These are phyloP conservation scores for Plectrocnemia conspersa DNA, from an alignment of 1,140 invertebrate species.

Conservation along the genomic window DNA sequence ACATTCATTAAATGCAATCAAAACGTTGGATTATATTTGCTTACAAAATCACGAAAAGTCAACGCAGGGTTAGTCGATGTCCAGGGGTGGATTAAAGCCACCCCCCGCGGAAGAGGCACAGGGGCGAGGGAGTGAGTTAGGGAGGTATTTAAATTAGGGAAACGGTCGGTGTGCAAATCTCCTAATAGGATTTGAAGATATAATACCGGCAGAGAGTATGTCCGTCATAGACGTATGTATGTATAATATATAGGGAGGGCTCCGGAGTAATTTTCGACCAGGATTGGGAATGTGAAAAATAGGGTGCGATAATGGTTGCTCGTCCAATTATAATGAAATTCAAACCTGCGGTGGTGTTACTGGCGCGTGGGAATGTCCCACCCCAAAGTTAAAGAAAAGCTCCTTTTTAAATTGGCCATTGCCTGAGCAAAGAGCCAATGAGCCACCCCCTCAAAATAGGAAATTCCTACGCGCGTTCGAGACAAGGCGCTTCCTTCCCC, in stretches of 20 bases:
- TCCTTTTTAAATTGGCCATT: slow-evolving; percentile 24
- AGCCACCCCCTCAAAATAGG: not conserved
- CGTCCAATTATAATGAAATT: slow-evolving; percentile 37
- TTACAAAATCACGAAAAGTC: slow-evolving; percentile 36
- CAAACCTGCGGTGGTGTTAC: slow-evolving; percentile 32
- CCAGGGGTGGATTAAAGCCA: slow-evolving; percentile 32
- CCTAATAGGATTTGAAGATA: slow-evolving; percentile 36
- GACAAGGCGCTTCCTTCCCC: not conserved
- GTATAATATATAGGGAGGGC: slow-evolving; percentile 12
- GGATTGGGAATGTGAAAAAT: slow-evolving; percentile 35
- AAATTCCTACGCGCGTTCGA: not conserved
- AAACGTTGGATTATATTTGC: slow-evolving; percentile 23
- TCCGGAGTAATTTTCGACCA: slow-evolving; percentile 30
- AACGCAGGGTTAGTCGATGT: slow-evolving; percentile 28
- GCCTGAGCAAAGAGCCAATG: not conserved
- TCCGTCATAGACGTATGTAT: slow-evolving; percentile 29
- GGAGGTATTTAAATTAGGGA: slow-evolving; percentile 35
- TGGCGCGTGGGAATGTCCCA: slow-evolving; percentile 24
- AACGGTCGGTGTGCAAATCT: slow-evolving; percentile 36
- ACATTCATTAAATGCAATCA: slow-evolving; percentile 25
- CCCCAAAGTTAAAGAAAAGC: slow-evolving; percentile 11
- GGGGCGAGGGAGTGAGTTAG: slow-evolving; percentile 6
- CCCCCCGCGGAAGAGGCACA: not conserved
- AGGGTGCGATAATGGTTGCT: slow-evolving; percentile 35
- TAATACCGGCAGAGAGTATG: slow-evolving; percentile 30